phyloP scores from a whole-genome alignment of 2,113 vertebrate genomes.

The Bostrychus sinensis region DNA sequence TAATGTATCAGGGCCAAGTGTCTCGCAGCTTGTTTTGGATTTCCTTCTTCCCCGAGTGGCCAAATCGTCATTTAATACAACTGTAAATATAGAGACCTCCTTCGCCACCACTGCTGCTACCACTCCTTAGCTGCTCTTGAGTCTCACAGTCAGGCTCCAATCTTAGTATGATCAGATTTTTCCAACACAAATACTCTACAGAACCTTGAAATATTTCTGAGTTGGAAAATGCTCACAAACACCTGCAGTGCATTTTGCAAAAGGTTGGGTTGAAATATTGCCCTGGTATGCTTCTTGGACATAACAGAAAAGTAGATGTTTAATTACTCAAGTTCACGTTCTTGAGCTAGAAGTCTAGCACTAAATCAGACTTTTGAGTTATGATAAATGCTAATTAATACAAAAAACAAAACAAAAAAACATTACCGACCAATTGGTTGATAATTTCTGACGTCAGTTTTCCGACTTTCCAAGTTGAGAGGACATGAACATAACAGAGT shows the following conservation, averaged over 20 bases:
- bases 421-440: too few species aligned
- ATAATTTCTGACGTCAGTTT: not conserved
- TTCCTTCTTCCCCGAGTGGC: not conserved
- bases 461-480: conserved; percentile 9
- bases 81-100: conserved; percentile 14
- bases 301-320: too few species aligned
- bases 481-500: not conserved
- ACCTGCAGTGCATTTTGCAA: too few species aligned
- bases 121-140: not conserved
- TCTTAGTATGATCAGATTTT: conserved; percentile 55
- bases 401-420: too few species aligned
- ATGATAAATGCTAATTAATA: too few species aligned
- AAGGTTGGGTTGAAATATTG: too few species aligned
- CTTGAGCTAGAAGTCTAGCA: too few species aligned
- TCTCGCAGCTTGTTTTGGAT: conserved; percentile 6
- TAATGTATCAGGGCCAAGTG: not conserved
- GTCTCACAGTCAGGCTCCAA: conserved; percentile 16
- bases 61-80: not conserved
- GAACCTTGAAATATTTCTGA: too few species aligned
- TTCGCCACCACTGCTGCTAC: not conserved
- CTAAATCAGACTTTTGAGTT: too few species aligned
- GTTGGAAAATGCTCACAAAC: too few species aligned
- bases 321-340: too few species aligned
- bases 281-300: too few species aligned
- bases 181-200: conserved; percentile 24